Percentiles rank a stretch among this genome's conserved stretches.
phyloP scores from a whole-genome alignment of 2,888 invertebrate species.

The Acleris cristana region DNA sequence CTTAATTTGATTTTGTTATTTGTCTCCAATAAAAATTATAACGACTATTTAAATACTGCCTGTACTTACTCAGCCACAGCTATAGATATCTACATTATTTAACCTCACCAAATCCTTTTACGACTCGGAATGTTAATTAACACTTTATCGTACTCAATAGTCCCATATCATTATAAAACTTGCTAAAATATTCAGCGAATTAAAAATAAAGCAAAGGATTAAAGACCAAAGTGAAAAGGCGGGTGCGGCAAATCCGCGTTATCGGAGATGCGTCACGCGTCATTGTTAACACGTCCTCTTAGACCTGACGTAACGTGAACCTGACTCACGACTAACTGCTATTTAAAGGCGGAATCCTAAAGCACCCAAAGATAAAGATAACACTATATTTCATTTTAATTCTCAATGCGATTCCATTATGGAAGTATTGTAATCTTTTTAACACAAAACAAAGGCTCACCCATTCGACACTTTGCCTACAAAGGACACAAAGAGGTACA shows the following conservation, averaged over 20 bases:
- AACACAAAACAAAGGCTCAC: constrained; percentile 38
- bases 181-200: constrained; percentile 1
- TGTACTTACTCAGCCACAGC: neutral
- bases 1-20: no score
- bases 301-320: neutral
- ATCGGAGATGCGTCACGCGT: constrained; percentile 33
- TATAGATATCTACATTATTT: neutral
- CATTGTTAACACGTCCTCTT: constrained; percentile 21
- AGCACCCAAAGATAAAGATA: constrained; percentile 19
- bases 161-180: neutral
- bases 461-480: constrained; percentile 33
- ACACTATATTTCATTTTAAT: constrained; percentile 36
- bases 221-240: neutral
- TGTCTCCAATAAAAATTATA: no score
- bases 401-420: constrained; percentile 34
- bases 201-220: constrained; percentile 4
- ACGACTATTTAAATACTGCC: neutral
- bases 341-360: constrained; percentile 18
- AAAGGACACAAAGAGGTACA: constrained; percentile 24
- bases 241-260: constrained; percentile 20
- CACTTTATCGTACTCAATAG: neutral
- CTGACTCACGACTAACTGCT: constrained; percentile 22
- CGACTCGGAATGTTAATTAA: constrained; percentile 18
- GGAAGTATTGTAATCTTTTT: constrained; percentile 38
- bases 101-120: constrained; percentile 14